Evolutionary conservation across 2,797 vertebrate genomes (phyloP).

Genomic region (Lemur catta): DNA sequence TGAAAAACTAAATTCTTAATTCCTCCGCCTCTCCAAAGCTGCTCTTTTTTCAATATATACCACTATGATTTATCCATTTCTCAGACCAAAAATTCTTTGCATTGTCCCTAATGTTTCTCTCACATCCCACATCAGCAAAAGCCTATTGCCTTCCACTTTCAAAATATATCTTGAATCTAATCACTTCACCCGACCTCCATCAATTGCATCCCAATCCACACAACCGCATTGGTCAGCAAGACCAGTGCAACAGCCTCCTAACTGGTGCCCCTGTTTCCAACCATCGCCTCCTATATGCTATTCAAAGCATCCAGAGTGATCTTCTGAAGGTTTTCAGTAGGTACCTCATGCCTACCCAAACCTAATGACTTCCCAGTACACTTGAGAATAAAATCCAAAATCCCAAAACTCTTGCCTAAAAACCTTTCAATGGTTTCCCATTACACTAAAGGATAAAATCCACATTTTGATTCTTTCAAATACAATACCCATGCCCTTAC

Average conservation of each 20-base stretch:
- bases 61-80: neutral
- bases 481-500: neutral
- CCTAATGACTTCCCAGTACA: neutral
- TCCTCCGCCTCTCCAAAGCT: neutral
- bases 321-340: neutral
- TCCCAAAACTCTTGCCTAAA: neutral
- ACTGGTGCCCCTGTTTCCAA: neutral
- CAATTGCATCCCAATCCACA: neutral
- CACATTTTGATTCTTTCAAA: neutral
- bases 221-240: neutral
- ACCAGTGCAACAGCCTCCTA: neutral
- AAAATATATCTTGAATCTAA: neutral
- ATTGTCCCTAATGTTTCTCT: neutral
- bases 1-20: neutral
- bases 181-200: neutral
- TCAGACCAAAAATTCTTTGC: neutral
- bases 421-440: neutral
- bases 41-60: neutral
- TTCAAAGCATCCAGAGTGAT: neutral
- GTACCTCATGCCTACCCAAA: neutral
- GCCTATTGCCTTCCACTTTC: neutral
- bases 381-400: slow-evolving; percentile 33
- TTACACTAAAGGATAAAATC: neutral
- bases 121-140: neutral
- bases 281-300: neutral